Base-by-base conservation (phyloP, 2,113 vertebrate genomes). In the Caracal caracal region DNA sequence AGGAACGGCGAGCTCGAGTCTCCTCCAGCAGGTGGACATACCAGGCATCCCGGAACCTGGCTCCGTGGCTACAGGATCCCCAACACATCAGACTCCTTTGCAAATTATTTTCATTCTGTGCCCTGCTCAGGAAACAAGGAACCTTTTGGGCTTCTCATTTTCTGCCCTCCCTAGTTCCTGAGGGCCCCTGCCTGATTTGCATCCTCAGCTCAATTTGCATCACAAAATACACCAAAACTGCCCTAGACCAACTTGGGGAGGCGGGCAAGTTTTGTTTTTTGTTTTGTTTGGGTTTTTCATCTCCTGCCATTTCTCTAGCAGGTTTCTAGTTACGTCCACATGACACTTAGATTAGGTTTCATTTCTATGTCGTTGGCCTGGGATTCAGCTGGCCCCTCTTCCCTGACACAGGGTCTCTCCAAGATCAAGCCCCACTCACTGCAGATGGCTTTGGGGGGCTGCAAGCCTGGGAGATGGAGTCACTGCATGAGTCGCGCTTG, bases 331-430 rank as follows among this genome's bases (percentile, higher is more conserved):
- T 98, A 96, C 94, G 95, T 95, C 94, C 97, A 94, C 93, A 96
- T 97, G 97, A 98, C 87, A 92, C 97, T 97, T 98, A 97, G 97
- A 97, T 97, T 95, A 95, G 97, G 96, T 98, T 98, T 98, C 93
- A 24, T 83, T 91, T 43, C 95, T 95, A 84, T 70, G 97, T 81
- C 80, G 65, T 68, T 75, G 95, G 93, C 96, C 0, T 6, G 87
- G 75, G 94, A 96, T 86, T 49, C 96, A 87, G 10, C 11, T 35
- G 91, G 81, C 53, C 68, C 89, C 1, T 0, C 80, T 79, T 59
- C 73, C 47, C 30, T 56, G 83, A 68, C 81, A 20, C 83, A 66
- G 2, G 93, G 80, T 43, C 49, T n/a, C 95, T 95, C 97, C 96
- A 76, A 95, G 97, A 95, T 47, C 40, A 95, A 59, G 96, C 93